Evolutionary conservation across 2,113 vertebrate species (phyloP).

Genomic region (Hassar affinis): DNA sequence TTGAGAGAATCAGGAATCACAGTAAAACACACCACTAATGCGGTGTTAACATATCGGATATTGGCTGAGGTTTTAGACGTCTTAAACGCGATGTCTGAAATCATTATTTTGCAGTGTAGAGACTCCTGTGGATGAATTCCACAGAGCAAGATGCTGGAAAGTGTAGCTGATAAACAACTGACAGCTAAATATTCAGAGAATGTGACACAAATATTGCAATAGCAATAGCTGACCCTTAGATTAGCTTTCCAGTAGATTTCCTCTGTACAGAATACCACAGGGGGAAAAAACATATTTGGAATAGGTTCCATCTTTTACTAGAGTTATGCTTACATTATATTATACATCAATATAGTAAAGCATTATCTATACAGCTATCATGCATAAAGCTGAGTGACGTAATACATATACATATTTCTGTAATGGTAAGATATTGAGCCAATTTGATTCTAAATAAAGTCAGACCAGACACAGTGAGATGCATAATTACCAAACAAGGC

Average conservation of each 20-base stretch:
- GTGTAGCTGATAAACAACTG: background rate
- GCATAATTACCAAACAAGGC: background rate
- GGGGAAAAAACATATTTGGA: background rate
- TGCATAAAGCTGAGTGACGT: background rate
- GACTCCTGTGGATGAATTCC: background rate
- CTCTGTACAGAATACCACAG: background rate
- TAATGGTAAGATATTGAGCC: background rate
- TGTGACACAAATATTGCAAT: background rate
- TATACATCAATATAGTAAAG: background rate
- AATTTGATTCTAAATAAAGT: background rate
- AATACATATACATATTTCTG: background rate
- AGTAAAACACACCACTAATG: constrained; percentile 44
- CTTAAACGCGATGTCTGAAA: background rate
- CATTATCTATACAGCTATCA: constrained; percentile 3
- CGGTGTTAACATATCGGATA: constrained; percentile 55
- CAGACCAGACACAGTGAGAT: background rate
- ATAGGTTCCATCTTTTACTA: background rate
- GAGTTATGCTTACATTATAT: background rate
- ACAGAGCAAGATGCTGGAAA: background rate
- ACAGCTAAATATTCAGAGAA: background rate
- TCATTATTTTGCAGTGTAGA: constrained; percentile 16
- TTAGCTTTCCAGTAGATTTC: background rate
- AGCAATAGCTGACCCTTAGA: background rate
- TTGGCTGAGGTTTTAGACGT: constrained; percentile 27
- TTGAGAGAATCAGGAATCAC: constrained; percentile 24